phyloP scores from a whole-genome alignment of 2,888 invertebrate genomes.

The Pollenia angustigena region DNA sequence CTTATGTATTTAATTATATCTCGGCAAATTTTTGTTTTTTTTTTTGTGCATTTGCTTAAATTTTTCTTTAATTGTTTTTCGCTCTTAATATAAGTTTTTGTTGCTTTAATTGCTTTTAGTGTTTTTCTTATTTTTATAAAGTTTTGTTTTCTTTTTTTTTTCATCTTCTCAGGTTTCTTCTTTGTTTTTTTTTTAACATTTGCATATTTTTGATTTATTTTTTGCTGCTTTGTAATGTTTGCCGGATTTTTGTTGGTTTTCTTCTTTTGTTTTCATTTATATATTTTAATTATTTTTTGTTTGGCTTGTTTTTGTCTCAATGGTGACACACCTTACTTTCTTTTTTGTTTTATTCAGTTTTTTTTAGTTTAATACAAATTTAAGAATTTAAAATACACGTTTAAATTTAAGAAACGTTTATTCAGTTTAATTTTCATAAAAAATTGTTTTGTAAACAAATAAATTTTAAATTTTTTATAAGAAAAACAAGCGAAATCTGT shows the following conservation, averaged over 20 bases:
- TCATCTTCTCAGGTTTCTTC: slow-evolving; percentile 15
- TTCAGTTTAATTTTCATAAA: too few relatives aligned
- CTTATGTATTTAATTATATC: not conserved
- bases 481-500: too few relatives aligned
- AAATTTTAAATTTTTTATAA: too few relatives aligned
- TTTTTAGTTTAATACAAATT: not conserved
- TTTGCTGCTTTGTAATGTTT: not conserved
- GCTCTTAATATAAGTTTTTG: not conserved
- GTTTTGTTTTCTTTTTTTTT: not conserved
- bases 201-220: slow-evolving; percentile 57
- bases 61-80: slow-evolving; percentile 45
- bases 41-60: not conserved
- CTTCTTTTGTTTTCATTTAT: slow-evolving; percentile 21
- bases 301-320: slow-evolving; percentile 33
- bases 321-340: slow-evolving; percentile 60
- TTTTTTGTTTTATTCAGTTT: not conserved
- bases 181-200: slow-evolving; percentile 40
- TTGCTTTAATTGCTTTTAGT: slow-evolving; percentile 22
- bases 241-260: not conserved
- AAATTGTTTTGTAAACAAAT: not conserved
- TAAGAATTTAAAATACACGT: not conserved
- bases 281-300: slow-evolving; percentile 48
- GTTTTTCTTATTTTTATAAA: not conserved
- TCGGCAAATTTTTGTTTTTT: not conserved
- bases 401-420: too few relatives aligned